Evolutionary conservation across 2,113 vertebrate species (phyloP), one percentile per base, ranked within the genome.

Genomic region (Sterrhoptilus dennistouni): DNA sequence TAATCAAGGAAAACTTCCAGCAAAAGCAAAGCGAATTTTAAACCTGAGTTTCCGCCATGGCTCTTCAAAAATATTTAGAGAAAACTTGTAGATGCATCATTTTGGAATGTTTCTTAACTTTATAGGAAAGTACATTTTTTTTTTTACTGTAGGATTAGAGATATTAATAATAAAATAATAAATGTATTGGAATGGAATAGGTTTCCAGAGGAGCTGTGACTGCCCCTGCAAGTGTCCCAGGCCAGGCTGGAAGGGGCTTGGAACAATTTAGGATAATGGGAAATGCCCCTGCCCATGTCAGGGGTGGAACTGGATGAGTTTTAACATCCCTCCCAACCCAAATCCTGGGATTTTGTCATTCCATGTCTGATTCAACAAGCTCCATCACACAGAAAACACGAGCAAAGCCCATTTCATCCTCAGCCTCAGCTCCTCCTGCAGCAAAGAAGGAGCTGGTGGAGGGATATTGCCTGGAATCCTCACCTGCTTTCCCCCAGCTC

Each of bases 271-370:
- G 31, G 31, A 9, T 1, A 12, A 17, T 12, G 50, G 29, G 3
- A 72, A 9, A 2, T 13, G 33, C 33, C 45, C 61, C 63, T 60
- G 31, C 31, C n/a, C 21, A 0, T 13, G 47, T 29, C 70, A 49
- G 21, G 40, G 11, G 15, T 50, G 61, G 9, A 1, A 12, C 14
- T 27, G 36, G 25, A 1, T 29, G n/a, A 11, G 3, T 0, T 80
- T 65, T 44, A 8, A 33, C 1, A 11, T 33, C 27, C 23, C 31
- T 72, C 45, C 36, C 68, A 65, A 4, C 19, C 35, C 59, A 20
- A 44, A 20, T 11, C 12, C 33, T 2, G 8, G 47, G 6, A 38
- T 53, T 66, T 35, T 20, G 45, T 7, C 22, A 59, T 21, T 28
- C 68, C 35, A 28, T 3, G 9, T 12, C n/a, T 8, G 50, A 15